Percentiles rank a stretch among this genome's conserved stretches.
Conservation (phyloP, 92 coral and sea anemone genomes). For the Muricea muricata region DNA sequence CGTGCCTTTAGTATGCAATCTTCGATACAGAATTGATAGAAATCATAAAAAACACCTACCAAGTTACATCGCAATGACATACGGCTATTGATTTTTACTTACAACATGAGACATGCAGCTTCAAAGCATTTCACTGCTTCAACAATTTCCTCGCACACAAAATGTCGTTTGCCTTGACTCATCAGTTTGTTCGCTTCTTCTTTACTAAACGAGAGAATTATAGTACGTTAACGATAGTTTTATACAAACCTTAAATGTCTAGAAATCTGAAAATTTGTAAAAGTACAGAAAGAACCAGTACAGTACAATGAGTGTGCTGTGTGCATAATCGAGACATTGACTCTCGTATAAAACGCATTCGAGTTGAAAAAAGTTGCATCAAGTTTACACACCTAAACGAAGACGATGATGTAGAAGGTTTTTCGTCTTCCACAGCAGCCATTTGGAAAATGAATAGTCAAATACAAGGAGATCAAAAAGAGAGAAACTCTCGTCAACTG, state of each 20-base stretch:
- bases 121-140: conserved; percentile 97
- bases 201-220: conserved; percentile 12
- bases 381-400: conserved; percentile 12
- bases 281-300: too few species aligned
- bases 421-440: conserved; percentile 32
- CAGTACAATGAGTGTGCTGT: too few species aligned
- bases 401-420: conserved; percentile 17
- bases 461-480: neutral
- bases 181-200: conserved; percentile 88
- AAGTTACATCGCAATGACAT: too few species aligned
- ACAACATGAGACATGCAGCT: conserved; percentile 86
- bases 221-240: too few species aligned
- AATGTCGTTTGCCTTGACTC: conserved; percentile 89
- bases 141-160: conserved; percentile 83
- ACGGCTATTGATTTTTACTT: too few species aligned
- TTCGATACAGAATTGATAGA: too few species aligned
- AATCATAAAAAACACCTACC: too few species aligned
- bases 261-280: too few species aligned
- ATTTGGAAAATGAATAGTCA: neutral
- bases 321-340: too few species aligned
- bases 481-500: neutral
- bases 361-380: neutral
- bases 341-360: neutral
- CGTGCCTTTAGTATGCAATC: too few species aligned
- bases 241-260: too few species aligned